Evolutionary conservation across 2,113 vertebrate genomes (phyloP).

Genomic region (Gymnocephalus cernua): DNA sequence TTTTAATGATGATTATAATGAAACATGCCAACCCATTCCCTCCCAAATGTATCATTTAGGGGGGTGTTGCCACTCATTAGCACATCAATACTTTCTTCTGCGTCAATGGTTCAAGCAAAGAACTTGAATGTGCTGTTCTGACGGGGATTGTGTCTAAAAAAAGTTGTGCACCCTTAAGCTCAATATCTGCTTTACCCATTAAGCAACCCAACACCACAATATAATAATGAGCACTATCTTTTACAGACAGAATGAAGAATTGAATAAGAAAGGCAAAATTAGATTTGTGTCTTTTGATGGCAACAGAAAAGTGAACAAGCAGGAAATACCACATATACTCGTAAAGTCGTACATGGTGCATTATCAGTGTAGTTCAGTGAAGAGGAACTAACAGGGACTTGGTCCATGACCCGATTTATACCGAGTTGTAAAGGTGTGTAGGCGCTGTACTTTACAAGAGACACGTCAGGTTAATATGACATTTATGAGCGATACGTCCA

Average conservation of each 20-base stretch:
- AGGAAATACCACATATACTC: background rate
- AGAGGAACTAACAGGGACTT: background rate
- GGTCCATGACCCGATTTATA: slow-evolving; percentile 2
- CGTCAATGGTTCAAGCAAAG: no score
- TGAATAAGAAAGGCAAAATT: background rate
- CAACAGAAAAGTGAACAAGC: background rate
- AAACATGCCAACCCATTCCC: no score
- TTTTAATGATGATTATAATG: no score
- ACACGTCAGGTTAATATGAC: slow-evolving; percentile 34
- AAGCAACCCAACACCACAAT: background rate
- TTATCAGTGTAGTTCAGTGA: background rate
- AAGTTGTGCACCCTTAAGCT: background rate
- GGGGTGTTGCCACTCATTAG: no score
- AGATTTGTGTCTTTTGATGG: background rate
- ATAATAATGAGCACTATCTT: background rate
- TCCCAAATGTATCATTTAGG: no score
- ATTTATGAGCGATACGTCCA: slow-evolving; percentile 15
- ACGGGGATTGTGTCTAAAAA: no score
- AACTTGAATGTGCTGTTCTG: no score
- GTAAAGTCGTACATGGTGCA: background rate
- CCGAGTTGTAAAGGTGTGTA: slow-evolving; percentile 4
- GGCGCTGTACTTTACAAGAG: background rate
- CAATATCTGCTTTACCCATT: background rate
- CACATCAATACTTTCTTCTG: no score
- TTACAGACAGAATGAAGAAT: background rate